Evolutionary conservation across 2,113 vertebrate genomes (phyloP), one percentile per base, ranked within the genome.

Genomic region (Piprites chloris): DNA sequence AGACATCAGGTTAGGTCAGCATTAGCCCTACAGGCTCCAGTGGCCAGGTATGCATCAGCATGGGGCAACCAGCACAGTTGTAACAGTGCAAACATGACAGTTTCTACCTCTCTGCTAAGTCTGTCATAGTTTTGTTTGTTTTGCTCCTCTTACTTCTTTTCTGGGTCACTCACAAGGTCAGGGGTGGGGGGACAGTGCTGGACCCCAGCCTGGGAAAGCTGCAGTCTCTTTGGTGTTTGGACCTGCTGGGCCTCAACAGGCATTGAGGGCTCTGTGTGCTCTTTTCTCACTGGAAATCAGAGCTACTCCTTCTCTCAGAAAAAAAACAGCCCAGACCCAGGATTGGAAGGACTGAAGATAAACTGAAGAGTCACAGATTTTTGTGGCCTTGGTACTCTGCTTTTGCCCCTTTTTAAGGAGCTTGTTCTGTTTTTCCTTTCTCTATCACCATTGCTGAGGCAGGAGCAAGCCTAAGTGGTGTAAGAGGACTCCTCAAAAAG

Each of bases 151-250:
- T 62, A 12, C 47, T 74, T 37, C 6, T 82, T 73, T 41, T 32
- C 37, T 6, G 3, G 15, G 8, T 62, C 44, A 33, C 20, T 84
- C 2, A 1, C 13, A 20, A 44, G 14, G 17, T 14, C n/a, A 74
- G 11, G 32, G 28, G 2, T 24, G 0, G 2, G 6, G 6, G 0
- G 14, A 21, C 2, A 1, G 6, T 65, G 22, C 63, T 77, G 50
- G 11, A 58, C 42, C 9, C n/a, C 44, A 72, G 6, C 37, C 50
- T 30, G 13, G 30, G 46, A 73, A 69, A 91, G 44, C 56, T 91
- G 24, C 5, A 22, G 33, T 44, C 58, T 27, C 44, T 72, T 55
- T 67, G 2, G 0, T 49, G 13, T 35, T 37, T 1, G 6, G 28
- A 66, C 39, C 32, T 55, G 32, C 16, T 41, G 9, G 21, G n/a